Evolutionary conservation across 2,888 invertebrate species (phyloP).

Genomic region (Limnephilus lunatus): DNA sequence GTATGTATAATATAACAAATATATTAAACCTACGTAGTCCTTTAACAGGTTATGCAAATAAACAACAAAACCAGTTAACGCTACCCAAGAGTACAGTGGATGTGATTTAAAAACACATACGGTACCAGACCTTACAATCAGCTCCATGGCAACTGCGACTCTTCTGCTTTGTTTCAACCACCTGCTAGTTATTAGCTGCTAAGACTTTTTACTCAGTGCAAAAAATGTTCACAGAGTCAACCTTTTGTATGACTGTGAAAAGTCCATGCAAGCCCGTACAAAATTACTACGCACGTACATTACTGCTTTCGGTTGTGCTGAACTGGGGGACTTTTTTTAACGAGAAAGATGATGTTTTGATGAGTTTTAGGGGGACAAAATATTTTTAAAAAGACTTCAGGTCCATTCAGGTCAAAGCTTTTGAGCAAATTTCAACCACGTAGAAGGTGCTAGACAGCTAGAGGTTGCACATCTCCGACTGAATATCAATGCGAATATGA

Average conservation of each 20-base stretch:
- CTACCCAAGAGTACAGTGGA: neutral
- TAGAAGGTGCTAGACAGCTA: no score
- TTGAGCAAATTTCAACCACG: no score
- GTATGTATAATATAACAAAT: neutral
- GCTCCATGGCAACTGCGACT: neutral
- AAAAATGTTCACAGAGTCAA: neutral
- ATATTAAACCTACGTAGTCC: neutral
- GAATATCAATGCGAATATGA: no score
- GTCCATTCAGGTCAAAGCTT: no score
- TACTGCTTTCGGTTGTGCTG: no score
- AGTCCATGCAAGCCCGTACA: neutral
- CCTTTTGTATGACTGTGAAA: neutral
- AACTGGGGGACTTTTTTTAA: neutral
- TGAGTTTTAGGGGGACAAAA: no score
- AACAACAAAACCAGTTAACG: neutral
- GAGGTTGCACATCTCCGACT: no score
- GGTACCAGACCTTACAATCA: neutral
- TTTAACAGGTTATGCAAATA: slow-evolving; percentile 31
- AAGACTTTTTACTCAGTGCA: neutral
- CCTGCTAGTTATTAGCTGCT: neutral
- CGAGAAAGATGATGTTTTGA: no score
- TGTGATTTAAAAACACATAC: neutral
- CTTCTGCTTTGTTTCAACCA: neutral
- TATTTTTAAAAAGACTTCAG: no score
- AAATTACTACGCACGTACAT: no score